A percentile compares a stretch with the other conserved stretches of the same genome.
Evolutionary conservation across 2,888 invertebrate species (phyloP).

Genomic region (Amphimallon solstitiale): DNA sequence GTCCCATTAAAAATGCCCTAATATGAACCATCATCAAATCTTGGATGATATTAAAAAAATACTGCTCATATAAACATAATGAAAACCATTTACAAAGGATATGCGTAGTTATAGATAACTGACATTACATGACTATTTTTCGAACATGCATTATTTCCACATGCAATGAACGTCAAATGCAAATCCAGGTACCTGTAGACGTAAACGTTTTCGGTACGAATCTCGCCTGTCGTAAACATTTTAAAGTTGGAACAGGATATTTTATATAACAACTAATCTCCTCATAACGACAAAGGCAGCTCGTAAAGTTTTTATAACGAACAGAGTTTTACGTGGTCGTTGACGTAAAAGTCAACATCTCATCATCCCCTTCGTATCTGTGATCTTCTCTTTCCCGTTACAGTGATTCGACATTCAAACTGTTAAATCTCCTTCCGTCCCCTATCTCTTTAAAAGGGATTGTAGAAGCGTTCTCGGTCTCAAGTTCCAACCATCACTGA

Average conservation of each 20-base stretch:
- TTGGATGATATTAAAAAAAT: too few relatives aligned
- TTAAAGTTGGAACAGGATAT: not conserved
- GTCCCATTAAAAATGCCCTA: too few relatives aligned
- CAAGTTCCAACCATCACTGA: not conserved
- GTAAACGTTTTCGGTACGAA: too few relatives aligned
- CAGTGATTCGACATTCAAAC: slow-evolving; percentile 32
- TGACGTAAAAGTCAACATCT: slow-evolving; percentile 30
- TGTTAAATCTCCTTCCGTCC: slow-evolving; percentile 1
- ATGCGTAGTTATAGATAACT: too few relatives aligned
- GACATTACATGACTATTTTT: too few relatives aligned
- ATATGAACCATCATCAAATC: too few relatives aligned
- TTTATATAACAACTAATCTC: slow-evolving; percentile 21
- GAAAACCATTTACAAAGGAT: too few relatives aligned
- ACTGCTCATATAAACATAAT: too few relatives aligned
- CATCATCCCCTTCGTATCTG: slow-evolving; percentile 13
- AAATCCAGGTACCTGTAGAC: too few relatives aligned
- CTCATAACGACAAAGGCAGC: slow-evolving; percentile 23
- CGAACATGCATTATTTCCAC: too few relatives aligned
- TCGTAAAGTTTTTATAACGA: slow-evolving; percentile 32
- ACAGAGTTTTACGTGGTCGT: slow-evolving; percentile 28
- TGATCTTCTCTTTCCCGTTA: slow-evolving; percentile 12
- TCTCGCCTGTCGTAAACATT: not conserved
- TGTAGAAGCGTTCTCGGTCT: not conserved
- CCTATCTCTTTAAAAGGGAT: not conserved
- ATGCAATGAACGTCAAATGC: too few relatives aligned